Conservation (phyloP, 2,888 invertebrate species). For the Cheiracanthium punctorium region DNA sequence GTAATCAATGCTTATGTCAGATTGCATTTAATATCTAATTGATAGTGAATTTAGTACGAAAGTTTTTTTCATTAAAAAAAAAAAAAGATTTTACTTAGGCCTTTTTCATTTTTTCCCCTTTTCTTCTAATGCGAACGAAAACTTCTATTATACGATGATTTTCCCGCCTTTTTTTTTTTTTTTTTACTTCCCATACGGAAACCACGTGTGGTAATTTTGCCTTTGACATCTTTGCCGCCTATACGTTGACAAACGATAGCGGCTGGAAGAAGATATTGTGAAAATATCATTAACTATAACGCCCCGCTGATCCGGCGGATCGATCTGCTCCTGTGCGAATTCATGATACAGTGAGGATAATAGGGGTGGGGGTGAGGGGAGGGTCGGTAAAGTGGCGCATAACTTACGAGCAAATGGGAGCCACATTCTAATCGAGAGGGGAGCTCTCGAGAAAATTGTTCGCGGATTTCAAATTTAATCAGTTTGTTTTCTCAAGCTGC, state of each 20-base stretch:
- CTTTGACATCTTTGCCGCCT: slow-evolving; percentile 60
- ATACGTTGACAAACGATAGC: slow-evolving; percentile 54
- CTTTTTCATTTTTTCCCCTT: no score
- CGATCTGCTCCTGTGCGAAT: slow-evolving; percentile 13
- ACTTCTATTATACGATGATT: no score
- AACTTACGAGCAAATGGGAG: not conserved
- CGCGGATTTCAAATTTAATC: no score
- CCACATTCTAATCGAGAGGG: not conserved
- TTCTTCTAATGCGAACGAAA: no score
- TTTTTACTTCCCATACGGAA: slow-evolving; percentile 46
- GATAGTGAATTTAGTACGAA: no score
- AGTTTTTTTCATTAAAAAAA: no score
- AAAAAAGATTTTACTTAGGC: no score
- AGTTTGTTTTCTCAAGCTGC: no score
- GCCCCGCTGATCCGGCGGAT: slow-evolving; percentile 39
- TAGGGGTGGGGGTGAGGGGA: not conserved
- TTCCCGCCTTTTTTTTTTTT: no score
- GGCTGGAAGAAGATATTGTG: slow-evolving; percentile 66
- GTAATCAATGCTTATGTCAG: no score
- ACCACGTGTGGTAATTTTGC: slow-evolving; percentile 61
- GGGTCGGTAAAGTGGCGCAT: not conserved
- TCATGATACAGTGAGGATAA: not conserved
- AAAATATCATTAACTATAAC: slow-evolving; percentile 63
- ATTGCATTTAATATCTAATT: no score
- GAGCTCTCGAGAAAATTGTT: not conserved